Evolutionary conservation across 2,888 invertebrate species (phyloP).

Genomic region (Drosophila testacea): DNA sequence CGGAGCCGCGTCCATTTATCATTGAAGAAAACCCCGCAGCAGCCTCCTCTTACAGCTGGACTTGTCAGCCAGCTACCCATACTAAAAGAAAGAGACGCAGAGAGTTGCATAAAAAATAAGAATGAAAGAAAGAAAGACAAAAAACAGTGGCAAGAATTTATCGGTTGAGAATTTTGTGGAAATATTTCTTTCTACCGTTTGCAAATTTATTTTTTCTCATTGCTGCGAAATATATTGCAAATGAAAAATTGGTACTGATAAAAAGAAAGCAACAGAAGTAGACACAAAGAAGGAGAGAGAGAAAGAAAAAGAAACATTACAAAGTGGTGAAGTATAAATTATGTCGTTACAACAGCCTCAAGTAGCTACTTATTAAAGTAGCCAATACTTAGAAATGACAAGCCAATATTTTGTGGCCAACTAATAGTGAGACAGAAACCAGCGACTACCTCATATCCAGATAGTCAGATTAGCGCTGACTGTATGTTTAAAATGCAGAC

Average conservation of each 20-base stretch:
- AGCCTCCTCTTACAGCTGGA: slow-evolving; percentile 41
- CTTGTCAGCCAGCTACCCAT: slow-evolving; percentile 63
- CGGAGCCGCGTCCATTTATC: slow-evolving; percentile 74
- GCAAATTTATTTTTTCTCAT: slow-evolving; percentile 75
- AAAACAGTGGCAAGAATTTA: slow-evolving; percentile 62
- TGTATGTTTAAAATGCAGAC: slow-evolving; percentile 74
- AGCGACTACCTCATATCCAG: slow-evolving; percentile 40
- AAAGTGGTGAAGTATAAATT: slow-evolving; percentile 51
- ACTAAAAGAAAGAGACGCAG: slow-evolving; percentile 25
- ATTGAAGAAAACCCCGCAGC: slow-evolving; percentile 44
- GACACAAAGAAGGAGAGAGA: background rate
- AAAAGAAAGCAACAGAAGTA: slow-evolving; percentile 33
- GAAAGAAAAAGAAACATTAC: slow-evolving; percentile 36
- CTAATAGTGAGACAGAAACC: slow-evolving; percentile 19
- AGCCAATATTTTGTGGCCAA: slow-evolving; percentile 15
- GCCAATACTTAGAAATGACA: slow-evolving; percentile 28
- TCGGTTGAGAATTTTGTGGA: slow-evolving; percentile 67
- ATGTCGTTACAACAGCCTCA: slow-evolving; percentile 44
- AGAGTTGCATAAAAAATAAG: slow-evolving; percentile 10
- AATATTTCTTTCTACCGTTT: slow-evolving; percentile 68
- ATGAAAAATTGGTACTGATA: slow-evolving; percentile 68
- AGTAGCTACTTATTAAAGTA: slow-evolving; percentile 40
- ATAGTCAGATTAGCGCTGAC: slow-evolving; percentile 60
- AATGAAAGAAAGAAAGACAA: slow-evolving; percentile 10
- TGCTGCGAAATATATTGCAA: slow-evolving; percentile 63